Percentiles rank a stretch among this genome's conserved stretches.
phyloP scores from a whole-genome alignment of 2,888 invertebrate genomes.

The Linyphia triangularis region DNA sequence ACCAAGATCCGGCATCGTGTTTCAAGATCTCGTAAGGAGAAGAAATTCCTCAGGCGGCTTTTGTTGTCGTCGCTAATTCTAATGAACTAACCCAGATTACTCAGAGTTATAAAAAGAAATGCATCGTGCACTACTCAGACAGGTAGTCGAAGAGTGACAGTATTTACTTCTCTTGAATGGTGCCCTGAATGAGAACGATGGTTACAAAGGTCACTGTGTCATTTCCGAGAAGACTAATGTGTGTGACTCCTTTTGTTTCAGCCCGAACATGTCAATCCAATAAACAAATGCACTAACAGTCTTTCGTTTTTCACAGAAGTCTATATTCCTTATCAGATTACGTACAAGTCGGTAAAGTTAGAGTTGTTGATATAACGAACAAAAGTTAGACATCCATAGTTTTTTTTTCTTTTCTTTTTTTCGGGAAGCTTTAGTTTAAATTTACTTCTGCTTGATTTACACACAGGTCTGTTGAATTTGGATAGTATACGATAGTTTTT shows the following conservation, averaged over 20 bases:
- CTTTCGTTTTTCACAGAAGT: too few species aligned
- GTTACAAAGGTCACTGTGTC: conserved; percentile 52
- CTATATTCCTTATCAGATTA: too few species aligned
- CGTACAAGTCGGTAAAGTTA: background rate
- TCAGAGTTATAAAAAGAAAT: conserved; percentile 46
- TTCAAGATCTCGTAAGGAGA: conserved; percentile 5
- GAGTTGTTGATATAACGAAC: background rate
- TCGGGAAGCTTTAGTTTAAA: too few species aligned
- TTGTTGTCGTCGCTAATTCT: conserved; percentile 22
- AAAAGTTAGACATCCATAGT: too few species aligned
- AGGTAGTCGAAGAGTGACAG: conserved; percentile 53
- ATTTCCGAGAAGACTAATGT: conserved; percentile 34
- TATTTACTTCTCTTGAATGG: conserved; percentile 28
- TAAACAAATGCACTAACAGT: too few species aligned
- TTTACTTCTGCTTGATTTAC: too few species aligned
- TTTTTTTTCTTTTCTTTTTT: too few species aligned
- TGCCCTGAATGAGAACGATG: conserved; percentile 27
- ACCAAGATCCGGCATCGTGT: conserved; percentile 52
- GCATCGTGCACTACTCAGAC: background rate
- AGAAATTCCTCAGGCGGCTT: conserved; percentile 24
- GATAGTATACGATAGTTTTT: too few species aligned
- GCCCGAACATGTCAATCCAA: background rate
- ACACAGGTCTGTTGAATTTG: too few species aligned
- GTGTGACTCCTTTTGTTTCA: conserved; percentile 13
- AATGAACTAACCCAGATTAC: conserved; percentile 60